These are phyloP conservation scores for Aspidoscelis tigris DNA, from an alignment of 2,113 vertebrate genomes.

Conservation along the genomic window DNA sequence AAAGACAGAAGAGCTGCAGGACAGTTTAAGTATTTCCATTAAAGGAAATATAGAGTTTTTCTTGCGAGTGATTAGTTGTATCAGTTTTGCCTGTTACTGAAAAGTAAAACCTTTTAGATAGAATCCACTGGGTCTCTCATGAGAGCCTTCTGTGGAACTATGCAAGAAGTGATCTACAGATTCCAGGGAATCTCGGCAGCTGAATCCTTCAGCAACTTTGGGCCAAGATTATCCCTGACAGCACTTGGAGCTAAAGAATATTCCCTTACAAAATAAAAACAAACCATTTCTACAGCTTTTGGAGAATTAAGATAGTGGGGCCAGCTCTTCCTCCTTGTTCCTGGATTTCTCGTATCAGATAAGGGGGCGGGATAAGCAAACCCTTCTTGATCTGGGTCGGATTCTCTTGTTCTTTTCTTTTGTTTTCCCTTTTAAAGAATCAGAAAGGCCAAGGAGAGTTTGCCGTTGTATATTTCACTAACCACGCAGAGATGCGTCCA, in stretches of 20 bases:
- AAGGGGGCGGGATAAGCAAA: neutral
- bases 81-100: too few relatives aligned
- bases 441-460: neutral
- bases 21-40: neutral
- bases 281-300: neutral
- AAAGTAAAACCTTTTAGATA: neutral
- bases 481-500: neutral
- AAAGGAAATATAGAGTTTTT: neutral
- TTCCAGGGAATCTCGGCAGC: neutral
- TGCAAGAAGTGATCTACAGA: neutral
- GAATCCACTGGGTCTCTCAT: neutral
- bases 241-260: neutral
- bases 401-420: neutral
- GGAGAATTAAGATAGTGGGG: neutral
- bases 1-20: neutral
- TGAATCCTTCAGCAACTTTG: neutral
- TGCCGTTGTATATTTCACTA: too few relatives aligned
- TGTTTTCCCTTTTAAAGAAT: neutral
- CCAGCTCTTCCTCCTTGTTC: neutral
- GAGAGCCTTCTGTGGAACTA: neutral
- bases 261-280: neutral
- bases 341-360: neutral
- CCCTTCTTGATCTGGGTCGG: neutral
- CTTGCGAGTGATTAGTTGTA: neutral
- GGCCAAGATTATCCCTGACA: neutral